Evolutionary conservation across 2,113 vertebrate species (phyloP).

Genomic region (Dicerorhinus sumatrensis): DNA sequence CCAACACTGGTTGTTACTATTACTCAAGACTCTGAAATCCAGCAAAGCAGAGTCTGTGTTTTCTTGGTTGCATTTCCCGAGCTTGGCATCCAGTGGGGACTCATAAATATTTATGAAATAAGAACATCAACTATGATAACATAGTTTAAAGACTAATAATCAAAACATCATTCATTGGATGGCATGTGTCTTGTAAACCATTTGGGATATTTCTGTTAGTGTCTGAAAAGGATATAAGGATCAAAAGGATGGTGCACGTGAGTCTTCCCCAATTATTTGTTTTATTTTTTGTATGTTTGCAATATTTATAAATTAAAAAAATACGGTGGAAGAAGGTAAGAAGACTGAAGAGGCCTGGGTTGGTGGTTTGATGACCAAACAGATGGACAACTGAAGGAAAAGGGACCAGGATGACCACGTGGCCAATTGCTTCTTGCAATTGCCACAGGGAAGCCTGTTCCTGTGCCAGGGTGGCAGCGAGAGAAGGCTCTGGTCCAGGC

Average conservation of each 20-base stretch:
- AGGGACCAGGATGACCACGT: neutral
- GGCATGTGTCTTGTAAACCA: neutral
- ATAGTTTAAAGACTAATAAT: neutral
- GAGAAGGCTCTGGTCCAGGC: neutral
- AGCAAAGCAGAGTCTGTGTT: neutral
- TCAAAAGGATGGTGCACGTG: neutral
- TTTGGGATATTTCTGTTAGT: neutral
- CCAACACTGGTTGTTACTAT: neutral
- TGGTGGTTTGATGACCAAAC: neutral
- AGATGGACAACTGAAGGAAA: neutral
- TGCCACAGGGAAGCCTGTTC: neutral
- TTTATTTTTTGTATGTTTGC: neutral
- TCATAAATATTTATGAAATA: neutral
- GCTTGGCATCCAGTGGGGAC: neutral
- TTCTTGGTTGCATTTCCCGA: neutral
- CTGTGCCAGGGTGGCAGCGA: accelerated
- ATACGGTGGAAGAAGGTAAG: neutral
- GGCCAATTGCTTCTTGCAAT: neutral
- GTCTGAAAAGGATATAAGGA: neutral
- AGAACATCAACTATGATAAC: neutral
- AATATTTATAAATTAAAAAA: neutral
- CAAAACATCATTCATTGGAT: conserved; percentile 10
- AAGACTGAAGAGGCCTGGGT: neutral
- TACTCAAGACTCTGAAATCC: neutral
- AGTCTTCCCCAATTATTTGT: neutral